Base-by-base conservation (phyloP, 92 coral and sea anemone genomes). In the Phymanthus crucifer region DNA sequence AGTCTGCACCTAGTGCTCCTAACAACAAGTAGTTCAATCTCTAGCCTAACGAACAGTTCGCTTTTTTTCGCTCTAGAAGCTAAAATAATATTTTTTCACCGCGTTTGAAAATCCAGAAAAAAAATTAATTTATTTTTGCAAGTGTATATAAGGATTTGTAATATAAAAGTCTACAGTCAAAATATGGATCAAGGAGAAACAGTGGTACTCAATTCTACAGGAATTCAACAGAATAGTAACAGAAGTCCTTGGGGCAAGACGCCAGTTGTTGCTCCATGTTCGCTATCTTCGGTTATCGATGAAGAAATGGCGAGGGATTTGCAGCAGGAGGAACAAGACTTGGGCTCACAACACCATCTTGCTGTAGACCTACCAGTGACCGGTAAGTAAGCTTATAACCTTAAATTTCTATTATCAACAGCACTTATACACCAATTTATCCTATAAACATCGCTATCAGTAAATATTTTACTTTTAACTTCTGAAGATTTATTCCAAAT, bases 251-350 rank as follows among this genome's bases (percentile, higher is more conserved):
- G 99, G 99, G 98, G 99, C 7, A 85, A 80, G 56, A 80, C 87
- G 17, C 88, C 91, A 47, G 12, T 72, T 18, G 85, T 75, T 5
- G 80, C 32, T 0, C 91, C 95, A 0, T 91, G 96, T 78, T 96
- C 98, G 23, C 52, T 96, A 16, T 32, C 90, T 18, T 80, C 99
- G 27, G 99, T 96, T 0, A 96, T 96, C 91, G 99, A 96, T 58
- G 99, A 96, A 81, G 94, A 96, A 75, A 47, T 96, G 27, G 99
- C 99, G 2, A 91, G 86, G 57, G 98, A 96, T 52, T 83, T 93
- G 24, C 96, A 93, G 71, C 83, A 79, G 45, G 70, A 93, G 57
- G 99, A 93, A 76, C 85, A 88, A 38, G 77, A 84, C 3, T 40
- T 83, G 34, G 85, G 86, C 29, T 85, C 87, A 24, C 83, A 70